Base-by-base conservation (phyloP, 1,140 invertebrate genomes). In the Myzus persicae region DNA sequence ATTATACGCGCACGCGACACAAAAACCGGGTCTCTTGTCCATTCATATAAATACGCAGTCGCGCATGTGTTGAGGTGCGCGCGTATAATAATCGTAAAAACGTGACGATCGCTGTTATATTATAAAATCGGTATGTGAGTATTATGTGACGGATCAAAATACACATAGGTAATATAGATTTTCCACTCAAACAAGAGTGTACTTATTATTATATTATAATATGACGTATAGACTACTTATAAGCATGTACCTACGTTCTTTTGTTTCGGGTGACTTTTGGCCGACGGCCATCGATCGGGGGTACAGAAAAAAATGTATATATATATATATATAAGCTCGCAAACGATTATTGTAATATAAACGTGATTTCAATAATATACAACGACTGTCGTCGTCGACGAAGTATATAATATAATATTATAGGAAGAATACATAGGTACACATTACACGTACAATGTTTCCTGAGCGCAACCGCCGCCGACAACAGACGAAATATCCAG, bases 401-500 rank as follows among this genome's bases (percentile, higher is more conserved):
- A 9, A 20, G 87, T 88, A 24, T 9, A 38, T 48, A 20, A 88
- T 48, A 44, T 51, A 38, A 42, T 42, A 26, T 8, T 85, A 44
- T 46, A 24, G 26, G 11, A 31, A n/a, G 59, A 67, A 67, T 67
- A 67, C 31, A 46, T 87, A n/a, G n/a, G n/a, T n/a, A n/a, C n/a
- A n/a, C n/a, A n/a, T n/a, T n/a, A 44, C 31, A 46, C 31, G 42
- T 44, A 46, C 85, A 44, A 46, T 87, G 42, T 46, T 38, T 46
- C 85, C 24, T 46, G 40, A 31, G 42, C 24, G 36, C 11, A 22
- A 36, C 87, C 36, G 36, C 51, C 88, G 38, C 59, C 40, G 90
- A 81, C 59, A 24, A 91, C 67, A 44, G n/a, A 46, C 59, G 67
- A 81, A 38, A 82, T 92, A 81, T 92, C 90, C 90, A 82, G 90